Percentiles rank a stretch among this genome's conserved stretches.
Evolutionary conservation across 1,140 invertebrate species (phyloP).

Genomic region (Steinernema khuongi): DNA sequence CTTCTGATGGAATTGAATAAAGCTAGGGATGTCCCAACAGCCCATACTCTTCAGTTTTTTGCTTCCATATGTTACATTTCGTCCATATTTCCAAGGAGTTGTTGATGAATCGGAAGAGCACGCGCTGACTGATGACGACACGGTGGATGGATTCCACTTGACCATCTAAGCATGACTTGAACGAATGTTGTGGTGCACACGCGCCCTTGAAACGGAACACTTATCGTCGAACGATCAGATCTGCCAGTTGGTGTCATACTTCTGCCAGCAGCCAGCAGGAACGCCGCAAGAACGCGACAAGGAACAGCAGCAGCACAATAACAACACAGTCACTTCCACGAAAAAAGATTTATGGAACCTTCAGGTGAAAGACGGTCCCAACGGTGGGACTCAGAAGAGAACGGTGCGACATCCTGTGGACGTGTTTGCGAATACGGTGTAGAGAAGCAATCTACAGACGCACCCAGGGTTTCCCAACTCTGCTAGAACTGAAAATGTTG

Average conservation of each 20-base stretch:
- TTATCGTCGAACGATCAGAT: conserved; percentile 11
- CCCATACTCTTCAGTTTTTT: too few species aligned
- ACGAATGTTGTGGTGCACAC: not conserved
- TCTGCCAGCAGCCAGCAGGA: not conserved
- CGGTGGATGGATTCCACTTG: conserved; percentile 3
- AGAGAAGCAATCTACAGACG: too few species aligned
- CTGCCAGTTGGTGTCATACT: not conserved
- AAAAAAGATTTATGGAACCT: not conserved
- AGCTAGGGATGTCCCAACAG: too few species aligned
- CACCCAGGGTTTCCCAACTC: too few species aligned
- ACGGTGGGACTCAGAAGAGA: too few species aligned
- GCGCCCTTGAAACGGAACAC: conserved; percentile 14
- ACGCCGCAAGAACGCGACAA: not conserved
- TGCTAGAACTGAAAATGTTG: too few species aligned
- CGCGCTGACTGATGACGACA: not conserved
- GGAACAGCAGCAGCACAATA: not conserved
- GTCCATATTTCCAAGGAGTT: not conserved
- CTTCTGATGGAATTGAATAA: too few species aligned
- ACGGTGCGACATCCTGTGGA: too few species aligned
- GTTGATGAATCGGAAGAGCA: not conserved
- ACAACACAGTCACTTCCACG: not conserved
- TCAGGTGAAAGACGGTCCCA: not conserved
- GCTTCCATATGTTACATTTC: too few species aligned
- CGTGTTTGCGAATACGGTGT: too few species aligned
- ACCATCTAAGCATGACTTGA: conserved; percentile 13